A percentile compares a stretch with the other conserved stretches of the same genome.
Conservation (phyloP, 2,113 vertebrate genomes). For the Charina bottae region DNA sequence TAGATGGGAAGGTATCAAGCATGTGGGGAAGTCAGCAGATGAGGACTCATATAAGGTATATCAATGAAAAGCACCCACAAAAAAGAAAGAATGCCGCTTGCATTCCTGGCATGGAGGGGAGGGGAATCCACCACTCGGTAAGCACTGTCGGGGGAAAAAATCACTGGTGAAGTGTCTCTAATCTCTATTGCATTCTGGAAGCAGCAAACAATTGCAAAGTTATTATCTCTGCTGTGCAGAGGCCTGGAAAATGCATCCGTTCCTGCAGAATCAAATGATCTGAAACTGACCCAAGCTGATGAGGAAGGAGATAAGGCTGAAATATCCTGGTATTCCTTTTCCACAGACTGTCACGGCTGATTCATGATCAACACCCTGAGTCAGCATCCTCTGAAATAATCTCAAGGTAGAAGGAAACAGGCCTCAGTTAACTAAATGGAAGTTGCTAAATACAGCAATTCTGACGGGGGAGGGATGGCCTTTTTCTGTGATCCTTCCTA, state of each 20-base stretch:
- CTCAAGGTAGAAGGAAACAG: background rate
- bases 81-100: background rate
- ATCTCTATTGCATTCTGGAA: background rate
- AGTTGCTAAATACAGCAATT: background rate
- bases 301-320: background rate
- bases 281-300: background rate
- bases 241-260: background rate
- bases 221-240: conserved; percentile 1
- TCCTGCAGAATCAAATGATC: background rate
- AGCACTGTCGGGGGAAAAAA: background rate
- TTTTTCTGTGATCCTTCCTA: background rate
- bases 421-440: background rate
- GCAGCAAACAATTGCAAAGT: background rate
- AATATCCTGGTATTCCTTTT: background rate
- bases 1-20: background rate
- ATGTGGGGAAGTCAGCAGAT: background rate
- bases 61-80: background rate
- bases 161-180: background rate
- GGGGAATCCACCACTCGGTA: background rate
- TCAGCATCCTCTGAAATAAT: background rate
- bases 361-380: background rate
- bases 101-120: background rate
- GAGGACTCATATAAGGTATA: background rate
- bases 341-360: background rate
- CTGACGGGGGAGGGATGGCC: background rate